Conservation (phyloP, 2,797 vertebrate genomes). For the Bradypodion ventrale region DNA sequence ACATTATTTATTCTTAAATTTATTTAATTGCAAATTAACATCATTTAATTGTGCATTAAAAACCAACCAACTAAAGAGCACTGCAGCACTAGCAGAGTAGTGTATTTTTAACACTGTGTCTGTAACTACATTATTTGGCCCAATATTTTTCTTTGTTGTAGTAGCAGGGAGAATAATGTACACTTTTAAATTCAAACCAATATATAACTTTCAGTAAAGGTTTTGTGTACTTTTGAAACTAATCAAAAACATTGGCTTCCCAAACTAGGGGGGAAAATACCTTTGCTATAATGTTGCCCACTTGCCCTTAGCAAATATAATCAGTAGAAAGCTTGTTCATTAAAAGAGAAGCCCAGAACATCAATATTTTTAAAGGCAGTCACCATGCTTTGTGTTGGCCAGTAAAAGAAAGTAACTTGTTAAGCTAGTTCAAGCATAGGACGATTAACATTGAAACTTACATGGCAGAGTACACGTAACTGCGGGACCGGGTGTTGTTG, state of each 20-base stretch:
- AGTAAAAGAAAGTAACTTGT: background rate
- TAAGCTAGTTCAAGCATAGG: conserved; percentile 3
- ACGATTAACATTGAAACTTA: conserved; percentile 20
- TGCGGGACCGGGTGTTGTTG: background rate
- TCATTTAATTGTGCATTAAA: background rate
- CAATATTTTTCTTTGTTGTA: background rate
- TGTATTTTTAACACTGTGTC: background rate
- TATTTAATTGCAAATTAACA: background rate
- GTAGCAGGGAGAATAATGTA: background rate
- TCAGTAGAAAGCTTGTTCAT: background rate
- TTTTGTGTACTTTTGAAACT: background rate
- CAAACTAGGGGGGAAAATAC: background rate
- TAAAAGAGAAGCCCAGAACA: background rate
- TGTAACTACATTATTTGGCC: background rate
- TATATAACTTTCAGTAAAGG: background rate
- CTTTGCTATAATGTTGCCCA: background rate
- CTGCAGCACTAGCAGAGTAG: background rate
- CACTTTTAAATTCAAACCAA: background rate
- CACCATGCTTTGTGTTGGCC: background rate
- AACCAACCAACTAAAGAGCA: background rate
- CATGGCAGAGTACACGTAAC: background rate
- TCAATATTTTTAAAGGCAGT: background rate
- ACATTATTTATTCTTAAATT: background rate
- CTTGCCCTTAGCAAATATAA: background rate
- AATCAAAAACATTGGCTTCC: background rate